phyloP scores from a whole-genome alignment of 2,113 vertebrate species.

The Pteronura brasiliensis region DNA sequence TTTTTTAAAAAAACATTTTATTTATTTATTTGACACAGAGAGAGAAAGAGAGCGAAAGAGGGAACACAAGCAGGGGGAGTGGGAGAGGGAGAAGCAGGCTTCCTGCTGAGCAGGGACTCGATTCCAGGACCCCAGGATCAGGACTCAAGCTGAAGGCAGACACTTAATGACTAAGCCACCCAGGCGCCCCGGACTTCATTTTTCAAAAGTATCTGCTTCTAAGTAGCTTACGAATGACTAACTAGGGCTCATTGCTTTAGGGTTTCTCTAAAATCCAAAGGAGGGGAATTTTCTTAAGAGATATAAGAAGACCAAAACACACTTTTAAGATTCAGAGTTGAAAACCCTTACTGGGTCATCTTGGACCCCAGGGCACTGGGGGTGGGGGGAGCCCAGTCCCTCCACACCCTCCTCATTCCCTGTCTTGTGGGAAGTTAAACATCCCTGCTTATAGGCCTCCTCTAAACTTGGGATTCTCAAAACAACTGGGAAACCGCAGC shows the following conservation, averaged over 20 bases:
- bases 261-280: not conserved
- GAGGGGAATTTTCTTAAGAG: not conserved
- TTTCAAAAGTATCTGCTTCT: not conserved
- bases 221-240: not conserved
- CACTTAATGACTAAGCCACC: too few species aligned
- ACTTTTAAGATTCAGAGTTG: not conserved
- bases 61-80: too few species aligned
- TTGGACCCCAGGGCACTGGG: not conserved
- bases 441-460: not conserved
- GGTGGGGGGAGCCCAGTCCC: fast-evolving
- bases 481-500: not conserved
- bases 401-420: not conserved
- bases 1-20: too few species aligned
- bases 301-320: not conserved
- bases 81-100: too few species aligned
- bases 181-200: not conserved
- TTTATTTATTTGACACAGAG: too few species aligned
- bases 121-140: too few species aligned
- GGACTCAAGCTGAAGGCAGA: too few species aligned
- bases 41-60: too few species aligned
- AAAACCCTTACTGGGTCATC: not conserved
- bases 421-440: not conserved
- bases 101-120: too few species aligned
- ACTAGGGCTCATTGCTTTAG: not conserved
- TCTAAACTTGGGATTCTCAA: not conserved